Evolutionary conservation across 30 jellyfish, hydroid and myxozoan genomes (phyloP).

Genomic region (Aurelia coerulea): DNA sequence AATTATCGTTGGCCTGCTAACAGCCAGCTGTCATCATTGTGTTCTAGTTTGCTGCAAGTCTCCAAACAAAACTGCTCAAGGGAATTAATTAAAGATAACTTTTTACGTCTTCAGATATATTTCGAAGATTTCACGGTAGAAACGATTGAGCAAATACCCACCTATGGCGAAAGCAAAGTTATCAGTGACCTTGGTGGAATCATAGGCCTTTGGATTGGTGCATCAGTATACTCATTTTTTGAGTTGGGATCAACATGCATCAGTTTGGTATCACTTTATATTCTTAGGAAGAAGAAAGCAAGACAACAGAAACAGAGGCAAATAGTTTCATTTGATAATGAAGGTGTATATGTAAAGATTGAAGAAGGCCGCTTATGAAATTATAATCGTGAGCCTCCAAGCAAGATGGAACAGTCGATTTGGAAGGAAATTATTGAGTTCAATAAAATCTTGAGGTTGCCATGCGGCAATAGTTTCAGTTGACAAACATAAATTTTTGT

Average conservation of each 20-base stretch:
- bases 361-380: too few species aligned
- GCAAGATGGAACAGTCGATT: too few species aligned
- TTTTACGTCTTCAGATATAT: conserved; percentile 19
- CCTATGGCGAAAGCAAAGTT: conserved; percentile 6
- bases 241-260: conserved; percentile 24
- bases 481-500: too few species aligned
- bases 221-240: conserved; percentile 56
- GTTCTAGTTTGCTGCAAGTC: not conserved
- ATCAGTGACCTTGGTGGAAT: conserved; percentile 66
- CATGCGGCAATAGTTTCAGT: too few species aligned
- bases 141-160: conserved; percentile 39
- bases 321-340: too few species aligned
- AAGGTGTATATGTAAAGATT: too few species aligned
- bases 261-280: not conserved
- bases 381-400: too few species aligned
- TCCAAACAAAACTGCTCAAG: conserved; percentile 17
- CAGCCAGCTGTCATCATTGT: not conserved
- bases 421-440: too few species aligned
- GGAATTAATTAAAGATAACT: not conserved
- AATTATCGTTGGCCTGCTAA: conserved; percentile 31
- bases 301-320: too few species aligned
- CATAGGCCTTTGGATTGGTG: conserved; percentile 66
- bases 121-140: conserved; percentile 47
- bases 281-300: too few species aligned
- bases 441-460: too few species aligned